Evolutionary conservation across 1,140 invertebrate genomes (phyloP), one percentile per base, ranked within the genome.

Genomic region (Ceratina australensis): DNA sequence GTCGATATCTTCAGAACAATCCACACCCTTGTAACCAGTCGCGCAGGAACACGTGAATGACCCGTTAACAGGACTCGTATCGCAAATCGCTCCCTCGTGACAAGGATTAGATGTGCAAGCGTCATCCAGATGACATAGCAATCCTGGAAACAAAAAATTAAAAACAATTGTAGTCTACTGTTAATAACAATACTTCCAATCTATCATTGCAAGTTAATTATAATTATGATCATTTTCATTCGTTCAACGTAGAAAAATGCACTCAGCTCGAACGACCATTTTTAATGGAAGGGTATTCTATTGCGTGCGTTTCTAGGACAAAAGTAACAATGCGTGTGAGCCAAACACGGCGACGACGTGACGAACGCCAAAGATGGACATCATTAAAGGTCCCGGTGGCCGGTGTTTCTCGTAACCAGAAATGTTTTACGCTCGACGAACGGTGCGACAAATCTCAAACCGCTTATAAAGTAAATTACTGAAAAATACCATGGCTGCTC

Each of bases 61-160:
- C 0, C 98, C 97, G 87, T 98, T 97, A 80, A 99, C 98, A 13
- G 98, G 98, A 81, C 97, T 98, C 0, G 98, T 99, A 89, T 99
- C 97, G 88, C 98, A 99, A 81, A 97, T 97, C 8, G 98, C 97
- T 78, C 97, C 97, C 0, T 96, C 95, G 85, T 98, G 97, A 89
- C 98, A 99, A 0, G 98, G 98, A 93, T 98, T 98, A n/a, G 97
- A 98, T 0, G 97, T 97, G 90, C 98, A 99, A 0, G 98, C 98
- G 89, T 99, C 98, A 76, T 99, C 97, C 90, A 99, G 92, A 89
- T 99, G 98, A 86, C 98, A 99, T 0, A 99, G 93, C 15, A 98
- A 92, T 87, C 97, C 97, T 96, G 89, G 59, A 82, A 82, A 79
- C 80, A 49, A 69, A 52, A 81, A 83, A 56, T 50, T 0, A 50